phyloP scores from a whole-genome alignment of 2,113 vertebrate genomes.

The Ammospiza nelsoni region DNA sequence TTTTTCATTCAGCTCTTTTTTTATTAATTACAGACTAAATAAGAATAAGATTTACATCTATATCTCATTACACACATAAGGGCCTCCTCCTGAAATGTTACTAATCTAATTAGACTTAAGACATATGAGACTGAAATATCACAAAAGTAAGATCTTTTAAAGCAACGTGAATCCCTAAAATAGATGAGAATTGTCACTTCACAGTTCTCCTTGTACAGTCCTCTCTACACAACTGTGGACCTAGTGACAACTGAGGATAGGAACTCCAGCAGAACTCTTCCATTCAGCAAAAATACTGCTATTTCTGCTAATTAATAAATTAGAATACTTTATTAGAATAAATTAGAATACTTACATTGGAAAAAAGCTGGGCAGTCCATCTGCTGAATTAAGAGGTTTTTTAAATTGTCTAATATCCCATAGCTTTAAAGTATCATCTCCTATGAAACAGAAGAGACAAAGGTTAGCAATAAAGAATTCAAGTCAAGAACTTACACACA shows the following conservation, averaged over 20 bases:
- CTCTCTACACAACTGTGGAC: neutral
- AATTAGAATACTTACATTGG: conserved; percentile 84
- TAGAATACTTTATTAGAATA: neutral
- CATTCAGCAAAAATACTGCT: neutral
- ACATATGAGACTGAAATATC: neutral
- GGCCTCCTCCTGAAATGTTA: neutral
- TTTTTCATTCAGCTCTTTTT: neutral
- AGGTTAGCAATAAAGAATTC: neutral
- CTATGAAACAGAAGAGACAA: conserved; percentile 67
- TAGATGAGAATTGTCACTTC: neutral
- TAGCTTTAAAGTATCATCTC: conserved; percentile 93
- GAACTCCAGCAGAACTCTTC: neutral
- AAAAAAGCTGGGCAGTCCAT: conserved; percentile 87
- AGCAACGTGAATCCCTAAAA: neutral
- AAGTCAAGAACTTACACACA: neutral
- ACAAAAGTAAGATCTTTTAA: neutral
- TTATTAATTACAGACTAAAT: neutral
- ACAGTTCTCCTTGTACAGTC: neutral
- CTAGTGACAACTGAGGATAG: neutral
- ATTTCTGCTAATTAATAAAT: neutral
- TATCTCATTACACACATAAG: neutral
- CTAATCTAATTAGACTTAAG: neutral
- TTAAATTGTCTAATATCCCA: conserved; percentile 98
- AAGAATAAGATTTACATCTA: neutral
- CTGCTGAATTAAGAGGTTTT: conserved; percentile 87